phyloP scores from a whole-genome alignment of 2,113 vertebrate genomes.

The Fregetta grallaria region DNA sequence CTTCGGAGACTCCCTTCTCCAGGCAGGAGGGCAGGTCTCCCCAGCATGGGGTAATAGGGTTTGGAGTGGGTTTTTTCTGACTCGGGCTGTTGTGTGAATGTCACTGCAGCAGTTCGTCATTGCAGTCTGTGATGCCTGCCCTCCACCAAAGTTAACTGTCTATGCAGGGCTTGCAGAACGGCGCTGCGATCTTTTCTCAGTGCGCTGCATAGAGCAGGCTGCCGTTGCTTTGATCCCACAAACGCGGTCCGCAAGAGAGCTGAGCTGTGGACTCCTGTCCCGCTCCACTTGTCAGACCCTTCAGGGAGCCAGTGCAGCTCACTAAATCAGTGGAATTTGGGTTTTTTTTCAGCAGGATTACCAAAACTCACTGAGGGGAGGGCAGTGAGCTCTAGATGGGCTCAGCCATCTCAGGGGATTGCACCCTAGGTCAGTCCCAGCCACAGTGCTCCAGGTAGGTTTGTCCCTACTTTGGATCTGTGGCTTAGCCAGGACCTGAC shows the following conservation, averaged over 20 bases:
- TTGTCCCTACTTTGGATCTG: not conserved
- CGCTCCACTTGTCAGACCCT: not conserved
- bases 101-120: slow-evolving; percentile 37
- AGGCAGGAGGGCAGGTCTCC: not conserved
- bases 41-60: not conserved
- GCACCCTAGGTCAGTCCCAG: not conserved
- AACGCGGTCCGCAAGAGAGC: fast-evolving
- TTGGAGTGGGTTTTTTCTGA: not conserved
- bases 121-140: not conserved
- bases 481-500: not conserved
- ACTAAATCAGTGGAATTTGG: not conserved
- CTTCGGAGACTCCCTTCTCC: not conserved
- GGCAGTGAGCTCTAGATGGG: not conserved
- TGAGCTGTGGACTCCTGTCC: not conserved
- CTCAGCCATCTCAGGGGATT: not conserved
- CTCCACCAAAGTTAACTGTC: slow-evolving; percentile 9
- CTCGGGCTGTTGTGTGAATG: not conserved
- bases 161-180: not conserved
- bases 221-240: not conserved
- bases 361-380: not conserved
- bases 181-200: fast-evolving
- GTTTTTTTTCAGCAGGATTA: not conserved
- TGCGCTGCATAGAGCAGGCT: not conserved
- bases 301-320: not conserved
- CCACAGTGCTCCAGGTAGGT: not conserved